A percentile compares a stretch with the other conserved stretches of the same genome.
Conservation (phyloP, 2,113 vertebrate species). For the Osmerus mordax region DNA sequence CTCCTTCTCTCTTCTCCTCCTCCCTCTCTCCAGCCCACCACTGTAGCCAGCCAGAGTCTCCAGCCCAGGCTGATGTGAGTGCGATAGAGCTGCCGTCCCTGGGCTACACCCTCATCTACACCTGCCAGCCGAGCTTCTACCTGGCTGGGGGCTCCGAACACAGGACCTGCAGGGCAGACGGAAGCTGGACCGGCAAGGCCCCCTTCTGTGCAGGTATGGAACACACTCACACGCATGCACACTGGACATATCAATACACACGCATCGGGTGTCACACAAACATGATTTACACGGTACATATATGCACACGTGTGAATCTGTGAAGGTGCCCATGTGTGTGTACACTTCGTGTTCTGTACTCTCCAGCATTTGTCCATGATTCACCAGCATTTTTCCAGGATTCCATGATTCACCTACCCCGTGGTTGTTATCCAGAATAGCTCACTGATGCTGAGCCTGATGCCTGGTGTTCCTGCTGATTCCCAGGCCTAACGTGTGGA, state of each 20-base stretch:
- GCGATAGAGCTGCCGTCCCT: constrained; percentile 93
- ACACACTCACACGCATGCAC: not conserved
- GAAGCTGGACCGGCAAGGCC: constrained; percentile 97
- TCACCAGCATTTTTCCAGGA: too few relatives aligned
- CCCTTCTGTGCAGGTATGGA: constrained; percentile 87
- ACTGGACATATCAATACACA: not conserved
- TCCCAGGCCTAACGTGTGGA: constrained; percentile 5
- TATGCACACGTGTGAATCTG: too few relatives aligned
- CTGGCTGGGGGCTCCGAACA: constrained; percentile 94
- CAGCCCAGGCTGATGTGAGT: constrained; percentile 85
- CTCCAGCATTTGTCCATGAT: too few relatives aligned
- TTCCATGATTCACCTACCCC: too few relatives aligned
- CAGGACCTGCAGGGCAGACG: constrained; percentile 92
- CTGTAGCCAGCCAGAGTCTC: constrained; percentile 91
- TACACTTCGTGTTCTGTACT: too few relatives aligned
- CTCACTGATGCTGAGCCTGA: too few relatives aligned
- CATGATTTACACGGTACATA: too few relatives aligned
- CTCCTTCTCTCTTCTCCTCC: not conserved
- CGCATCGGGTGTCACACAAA: not conserved
- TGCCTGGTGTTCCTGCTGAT: too few relatives aligned
- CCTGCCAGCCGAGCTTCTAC: constrained; percentile 92
- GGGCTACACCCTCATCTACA: constrained; percentile 96
- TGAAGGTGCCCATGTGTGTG: too few relatives aligned
- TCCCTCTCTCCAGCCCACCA: constrained; percentile 80
- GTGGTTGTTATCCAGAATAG: too few relatives aligned